Base-by-base conservation (phyloP, 2,113 vertebrate species). In the Rhinopomastus cyanomelas region DNA sequence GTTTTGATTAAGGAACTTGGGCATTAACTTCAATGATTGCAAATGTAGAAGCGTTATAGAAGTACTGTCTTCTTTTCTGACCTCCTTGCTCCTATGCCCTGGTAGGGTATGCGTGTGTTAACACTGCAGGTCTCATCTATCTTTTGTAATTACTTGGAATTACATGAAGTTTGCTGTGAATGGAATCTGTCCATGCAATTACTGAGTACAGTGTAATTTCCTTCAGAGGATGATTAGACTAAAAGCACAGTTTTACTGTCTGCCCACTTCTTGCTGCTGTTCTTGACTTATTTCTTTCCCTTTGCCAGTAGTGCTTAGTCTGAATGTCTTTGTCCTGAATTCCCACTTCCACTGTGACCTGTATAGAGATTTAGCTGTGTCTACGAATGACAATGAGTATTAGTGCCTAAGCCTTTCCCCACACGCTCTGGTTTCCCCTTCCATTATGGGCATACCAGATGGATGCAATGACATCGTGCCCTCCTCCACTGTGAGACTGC, bases 361-460 rank as follows among this genome's bases (percentile, higher is more conserved):
- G 46, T 6, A 5, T 1, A n/a, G 65, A 52, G 51, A 5, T 20
- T 30, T 1, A 8, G 6, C 1, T 87, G 18, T 19, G 5, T 8
- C 22, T 23, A 16, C 51, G 36, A 48, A 4, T 66, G 36, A 11
- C 39, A n/a, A 0, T 3, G 27, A 5, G 3, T 29, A 27, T 7
- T 48, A 49, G 46, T 55, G 36, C 52, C 56, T 34, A 2, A 2
- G 30, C 8, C 26, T 74, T 39, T 51, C 61, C 81, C 15, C 44
- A 23, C 22, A 2, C 8, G 0, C 10, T 42, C 12, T 5, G 5
- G 14, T 30, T 53, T 61, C 9, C 48, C 7, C 17, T 88, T 53
- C 27, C 5, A 1, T 7, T 15, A 3, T 2, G 12, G 37, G 2
- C 3, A 1, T 12, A 22, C 15, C 1, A 0, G 9, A 37, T 72